A percentile compares a stretch with the other conserved stretches of the same genome.
phyloP scores from a whole-genome alignment of 2,888 invertebrate species.

The Tortrix viridana region DNA sequence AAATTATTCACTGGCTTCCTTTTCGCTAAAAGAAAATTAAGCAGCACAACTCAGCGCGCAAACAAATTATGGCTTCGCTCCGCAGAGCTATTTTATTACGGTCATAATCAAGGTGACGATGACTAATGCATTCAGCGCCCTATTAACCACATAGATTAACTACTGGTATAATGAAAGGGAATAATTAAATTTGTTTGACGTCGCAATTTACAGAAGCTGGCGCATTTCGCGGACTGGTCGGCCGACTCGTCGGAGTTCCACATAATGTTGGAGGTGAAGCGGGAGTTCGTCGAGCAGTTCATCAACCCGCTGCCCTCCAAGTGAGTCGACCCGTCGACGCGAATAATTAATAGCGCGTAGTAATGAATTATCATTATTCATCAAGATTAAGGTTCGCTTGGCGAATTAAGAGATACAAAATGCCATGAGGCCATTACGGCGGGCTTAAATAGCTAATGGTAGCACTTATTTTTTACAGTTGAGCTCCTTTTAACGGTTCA shows the following conservation, averaged over 20 bases:
- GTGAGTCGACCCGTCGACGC: constrained; percentile 67
- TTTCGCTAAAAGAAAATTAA: neutral
- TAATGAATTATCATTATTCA: constrained; percentile 47
- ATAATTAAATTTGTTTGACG: constrained; percentile 58
- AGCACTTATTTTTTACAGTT: constrained; percentile 1
- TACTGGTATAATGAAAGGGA: constrained; percentile 51
- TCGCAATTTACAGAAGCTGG: constrained; percentile 80
- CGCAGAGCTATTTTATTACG: constrained; percentile 27
- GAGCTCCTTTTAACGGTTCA: neutral
- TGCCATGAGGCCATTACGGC: constrained; percentile 24
- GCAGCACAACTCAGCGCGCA: neutral
- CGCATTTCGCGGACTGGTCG: constrained; percentile 91
- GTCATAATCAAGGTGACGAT: constrained; percentile 28
- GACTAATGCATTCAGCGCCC: constrained; percentile 44
- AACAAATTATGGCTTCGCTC: constrained; percentile 6
- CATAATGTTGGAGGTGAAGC: constrained; percentile 88
- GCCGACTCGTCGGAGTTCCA: constrained; percentile 89
- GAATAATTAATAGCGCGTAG: constrained; percentile 35
- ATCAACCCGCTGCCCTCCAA: constrained; percentile 83
- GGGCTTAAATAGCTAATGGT: neutral
- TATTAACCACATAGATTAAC: constrained; percentile 45
- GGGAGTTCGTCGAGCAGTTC: constrained; percentile 88
- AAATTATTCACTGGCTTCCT: neutral
- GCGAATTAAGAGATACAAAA: constrained; percentile 43
- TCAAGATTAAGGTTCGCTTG: constrained; percentile 45